phyloP scores from a whole-genome alignment of 1,140 invertebrate genomes.

The Octopus sinensis region DNA sequence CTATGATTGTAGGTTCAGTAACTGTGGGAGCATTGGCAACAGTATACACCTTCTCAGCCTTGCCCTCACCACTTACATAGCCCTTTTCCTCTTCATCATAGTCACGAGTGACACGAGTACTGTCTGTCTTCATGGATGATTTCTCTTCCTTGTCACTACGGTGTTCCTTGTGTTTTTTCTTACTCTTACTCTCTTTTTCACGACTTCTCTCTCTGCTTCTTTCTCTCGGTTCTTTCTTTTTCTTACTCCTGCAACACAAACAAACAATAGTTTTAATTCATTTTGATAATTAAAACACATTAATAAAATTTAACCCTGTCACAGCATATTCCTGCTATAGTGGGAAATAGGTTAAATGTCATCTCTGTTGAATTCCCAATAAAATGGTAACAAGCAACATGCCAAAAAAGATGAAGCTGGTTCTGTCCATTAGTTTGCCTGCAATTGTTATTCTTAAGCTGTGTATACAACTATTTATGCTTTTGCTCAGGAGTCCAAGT shows the following conservation, averaged over 20 bases:
- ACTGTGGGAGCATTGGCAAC: neutral
- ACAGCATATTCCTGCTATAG: too few species aligned
- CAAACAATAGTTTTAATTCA: neutral
- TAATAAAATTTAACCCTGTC: too few species aligned
- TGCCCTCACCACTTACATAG: neutral
- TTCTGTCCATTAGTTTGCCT: too few species aligned
- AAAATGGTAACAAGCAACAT: too few species aligned
- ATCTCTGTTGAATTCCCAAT: too few species aligned
- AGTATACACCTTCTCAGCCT: neutral
- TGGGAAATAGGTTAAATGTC: too few species aligned
- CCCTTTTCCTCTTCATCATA: conserved; percentile 5
- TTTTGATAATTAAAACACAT: too few species aligned
- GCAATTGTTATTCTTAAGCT: too few species aligned
- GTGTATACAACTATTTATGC: too few species aligned
- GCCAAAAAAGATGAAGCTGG: too few species aligned
- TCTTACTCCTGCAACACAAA: neutral
- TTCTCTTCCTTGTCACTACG: neutral
- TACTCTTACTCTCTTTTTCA: neutral
- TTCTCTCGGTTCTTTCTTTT: neutral
- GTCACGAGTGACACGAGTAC: neutral
- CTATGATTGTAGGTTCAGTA: neutral
- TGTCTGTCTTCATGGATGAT: neutral
- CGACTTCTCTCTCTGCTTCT: neutral
- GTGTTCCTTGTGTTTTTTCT: neutral
- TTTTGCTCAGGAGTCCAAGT: too few species aligned